Percentiles rank a stretch among this genome's conserved stretches.
Conservation (phyloP, 2,888 invertebrate species). For the Drosophila gaucha region DNA sequence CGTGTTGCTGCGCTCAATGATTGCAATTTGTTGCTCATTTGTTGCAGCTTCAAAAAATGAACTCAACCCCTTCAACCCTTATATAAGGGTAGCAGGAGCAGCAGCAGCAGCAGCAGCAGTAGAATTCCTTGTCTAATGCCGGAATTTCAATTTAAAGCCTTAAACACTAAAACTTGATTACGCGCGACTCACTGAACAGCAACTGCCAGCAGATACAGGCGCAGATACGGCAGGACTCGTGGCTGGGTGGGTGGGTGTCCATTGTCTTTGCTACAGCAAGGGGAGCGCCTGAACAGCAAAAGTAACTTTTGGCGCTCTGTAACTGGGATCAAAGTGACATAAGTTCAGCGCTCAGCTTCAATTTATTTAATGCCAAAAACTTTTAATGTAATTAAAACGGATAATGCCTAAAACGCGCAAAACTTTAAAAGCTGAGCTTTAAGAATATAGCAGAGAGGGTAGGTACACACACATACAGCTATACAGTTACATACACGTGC, state of each 20-base stretch:
- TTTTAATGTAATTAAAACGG: conserved; percentile 77
- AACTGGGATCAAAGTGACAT: conserved; percentile 75
- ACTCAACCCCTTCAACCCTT: conserved; percentile 29
- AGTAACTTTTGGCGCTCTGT: conserved; percentile 59
- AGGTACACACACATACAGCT: conserved; percentile 18
- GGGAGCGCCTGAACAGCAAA: conserved; percentile 55
- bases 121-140: conserved; percentile 78
- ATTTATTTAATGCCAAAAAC: conserved; percentile 75
- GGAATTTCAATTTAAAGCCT: conserved; percentile 82
- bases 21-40: conserved; percentile 65
- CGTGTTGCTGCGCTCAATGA: conserved; percentile 51
- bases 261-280: background rate
- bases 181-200: conserved; percentile 66
- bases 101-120: conserved; percentile 30
- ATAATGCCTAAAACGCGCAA: conserved; percentile 67
- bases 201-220: conserved; percentile 24
- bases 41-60: conserved; percentile 31
- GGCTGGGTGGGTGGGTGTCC: no score
- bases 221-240: background rate
- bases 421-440: conserved; percentile 61
- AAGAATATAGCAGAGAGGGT: conserved; percentile 9
- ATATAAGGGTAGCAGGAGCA: conserved; percentile 18
- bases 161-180: conserved; percentile 82
- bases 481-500: conserved; percentile 52
- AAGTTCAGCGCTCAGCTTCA: conserved; percentile 68